A percentile compares a stretch with the other conserved stretches of the same genome.
phyloP scores from a whole-genome alignment of 2,113 vertebrate species.

The Herpetotheres cachinnans region DNA sequence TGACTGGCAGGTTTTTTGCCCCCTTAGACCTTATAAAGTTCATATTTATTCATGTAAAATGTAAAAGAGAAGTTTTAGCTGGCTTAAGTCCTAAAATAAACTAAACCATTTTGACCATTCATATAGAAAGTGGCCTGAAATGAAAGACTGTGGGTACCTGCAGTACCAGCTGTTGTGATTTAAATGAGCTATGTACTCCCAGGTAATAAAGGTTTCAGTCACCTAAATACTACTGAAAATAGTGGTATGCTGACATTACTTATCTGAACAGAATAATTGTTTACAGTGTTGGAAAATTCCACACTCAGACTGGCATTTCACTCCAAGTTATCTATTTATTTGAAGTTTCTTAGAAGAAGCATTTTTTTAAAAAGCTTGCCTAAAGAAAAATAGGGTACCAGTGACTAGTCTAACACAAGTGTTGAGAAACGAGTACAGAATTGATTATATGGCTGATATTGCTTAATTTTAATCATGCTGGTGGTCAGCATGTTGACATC shows the following conservation, averaged over 20 bases:
- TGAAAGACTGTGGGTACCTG: background rate
- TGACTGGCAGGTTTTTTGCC: constrained; percentile 18
- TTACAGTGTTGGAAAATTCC: background rate
- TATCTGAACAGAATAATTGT: background rate
- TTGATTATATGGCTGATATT: background rate
- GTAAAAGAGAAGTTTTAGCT: background rate
- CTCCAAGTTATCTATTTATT: background rate
- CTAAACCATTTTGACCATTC: background rate
- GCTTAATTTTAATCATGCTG: background rate
- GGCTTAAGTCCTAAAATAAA: background rate
- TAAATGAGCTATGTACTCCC: background rate
- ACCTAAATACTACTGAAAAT: background rate
- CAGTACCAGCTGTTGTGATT: background rate
- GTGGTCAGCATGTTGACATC: background rate
- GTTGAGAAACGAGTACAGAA: background rate
- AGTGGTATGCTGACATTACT: background rate
- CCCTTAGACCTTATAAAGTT: constrained; percentile 37
- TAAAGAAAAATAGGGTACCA: background rate
- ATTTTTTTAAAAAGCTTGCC: background rate
- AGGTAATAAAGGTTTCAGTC: background rate
- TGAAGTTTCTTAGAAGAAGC: background rate
- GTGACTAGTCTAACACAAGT: background rate
- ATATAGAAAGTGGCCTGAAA: background rate
- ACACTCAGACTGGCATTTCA: background rate
- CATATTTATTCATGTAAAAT: constrained; percentile 49